phyloP scores from a whole-genome alignment of 2,113 vertebrate species.

The Scopus umbretta region DNA sequence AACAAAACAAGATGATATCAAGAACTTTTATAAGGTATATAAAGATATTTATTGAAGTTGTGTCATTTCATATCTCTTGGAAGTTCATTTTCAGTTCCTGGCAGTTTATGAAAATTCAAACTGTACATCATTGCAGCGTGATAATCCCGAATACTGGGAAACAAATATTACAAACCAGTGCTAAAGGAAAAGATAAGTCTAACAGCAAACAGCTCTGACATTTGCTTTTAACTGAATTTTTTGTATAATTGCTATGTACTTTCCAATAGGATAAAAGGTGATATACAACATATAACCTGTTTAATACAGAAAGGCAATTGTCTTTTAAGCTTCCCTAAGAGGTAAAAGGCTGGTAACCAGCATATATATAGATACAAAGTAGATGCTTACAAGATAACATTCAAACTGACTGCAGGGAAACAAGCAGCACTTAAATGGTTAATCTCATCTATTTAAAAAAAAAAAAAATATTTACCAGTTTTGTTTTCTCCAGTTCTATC shows the following conservation, averaged over 20 bases:
- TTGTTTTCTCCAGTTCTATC: conserved; percentile 27
- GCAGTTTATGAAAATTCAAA: conserved; percentile 22
- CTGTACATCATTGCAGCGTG: neutral
- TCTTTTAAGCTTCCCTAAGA: conserved; percentile 14
- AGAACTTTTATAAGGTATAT: neutral
- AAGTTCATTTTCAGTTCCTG: conserved; percentile 46
- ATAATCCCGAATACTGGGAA: conserved; percentile 49
- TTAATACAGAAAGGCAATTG: neutral
- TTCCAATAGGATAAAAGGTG: conserved; percentile 1
- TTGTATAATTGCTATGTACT: neutral
- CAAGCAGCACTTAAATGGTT: neutral
- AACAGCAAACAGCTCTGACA: conserved; percentile 14
- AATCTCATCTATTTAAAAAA: conserved; percentile 24
- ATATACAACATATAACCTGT: neutral
- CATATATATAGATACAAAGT: neutral
- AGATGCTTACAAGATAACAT: neutral
- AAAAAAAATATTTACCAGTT: conserved; percentile 27
- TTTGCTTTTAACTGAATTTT: conserved; percentile 27
- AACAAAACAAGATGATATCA: conserved; percentile 11
- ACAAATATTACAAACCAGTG: conserved; percentile 1
- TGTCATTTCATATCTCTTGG: conserved; percentile 2
- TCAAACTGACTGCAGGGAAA: neutral
- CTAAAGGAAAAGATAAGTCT: neutral
- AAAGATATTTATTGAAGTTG: neutral
- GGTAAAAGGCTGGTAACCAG: conserved; percentile 16